Evolutionary conservation across 2,797 vertebrate species (phyloP), one percentile per base, ranked within the genome.

Genomic region (Acanthurus tractus): DNA sequence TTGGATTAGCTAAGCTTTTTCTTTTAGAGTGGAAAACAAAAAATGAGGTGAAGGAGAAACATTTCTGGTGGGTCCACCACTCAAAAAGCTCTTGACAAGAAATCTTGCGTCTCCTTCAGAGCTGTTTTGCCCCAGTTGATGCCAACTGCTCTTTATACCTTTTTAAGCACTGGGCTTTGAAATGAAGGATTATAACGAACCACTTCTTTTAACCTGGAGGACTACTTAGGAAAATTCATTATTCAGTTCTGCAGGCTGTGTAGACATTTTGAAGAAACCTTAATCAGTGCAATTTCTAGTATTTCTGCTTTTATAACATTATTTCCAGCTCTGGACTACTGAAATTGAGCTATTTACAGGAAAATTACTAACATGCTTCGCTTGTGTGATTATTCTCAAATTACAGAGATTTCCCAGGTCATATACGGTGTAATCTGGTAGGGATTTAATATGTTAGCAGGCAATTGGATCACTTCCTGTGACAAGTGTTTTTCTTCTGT

Each of bases 161-260:
- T 80, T 44, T 76, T 82, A 77, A 78, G 70, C 70, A 23, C 54
- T 29, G 10, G 23, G 48, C 68, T 78, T 83, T 82, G 69, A 86
- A 82, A 84, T 4, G 40, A 79, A 6, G 45, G 57, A 63, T 50
- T 44, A 42, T 40, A 70, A 61, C 17, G 61, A 61, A 40, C 58
- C 53, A 50, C 23, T 44, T 78, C 54, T 61, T 49, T 75, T 71
- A 79, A 69, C 63, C 52, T 81, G 69, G 40, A 80, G 20, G 49
- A 82, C 46, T 63, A 69, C 78, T 84, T 78, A 57, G 77, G 74
- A 85, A 48, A 83, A 80, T 38, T 25, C 53, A 86, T 79, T 71
- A 38, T 61, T 83, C 8, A 23, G 0, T 46, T 81, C 1, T 29
- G 54, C 55, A 64, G 45, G 22, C 54, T 59, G 18, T 70, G 10